Percentiles rank a stretch among this genome's conserved stretches.
Evolutionary conservation across 30 jellyfish, hydroid and myxozoan species (phyloP).

Genomic region (Sanderia malayensis): DNA sequence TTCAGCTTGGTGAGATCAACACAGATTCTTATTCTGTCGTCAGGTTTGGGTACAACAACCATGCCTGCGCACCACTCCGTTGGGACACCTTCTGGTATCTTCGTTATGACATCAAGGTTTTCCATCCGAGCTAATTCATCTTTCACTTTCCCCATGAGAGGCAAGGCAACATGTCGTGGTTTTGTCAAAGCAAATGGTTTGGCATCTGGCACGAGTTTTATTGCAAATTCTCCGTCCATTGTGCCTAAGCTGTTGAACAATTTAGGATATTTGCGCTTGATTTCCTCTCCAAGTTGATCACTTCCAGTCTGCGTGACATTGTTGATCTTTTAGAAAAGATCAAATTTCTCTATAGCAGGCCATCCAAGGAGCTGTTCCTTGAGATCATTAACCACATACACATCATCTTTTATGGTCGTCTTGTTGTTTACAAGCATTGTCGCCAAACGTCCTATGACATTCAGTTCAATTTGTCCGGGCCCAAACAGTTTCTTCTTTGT

Average conservation of each 20-base stretch:
- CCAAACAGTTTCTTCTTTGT: too few species aligned
- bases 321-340: not conserved
- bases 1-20: slow-evolving; percentile 60
- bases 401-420: not conserved
- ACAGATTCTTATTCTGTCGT: slow-evolving; percentile 30
- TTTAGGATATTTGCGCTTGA: not conserved
- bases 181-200: slow-evolving; percentile 37
- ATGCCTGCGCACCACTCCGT: slow-evolving; percentile 69
- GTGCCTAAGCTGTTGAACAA: slow-evolving; percentile 41
- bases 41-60: slow-evolving; percentile 59
- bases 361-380: not conserved
- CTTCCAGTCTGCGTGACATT: not conserved
- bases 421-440: too few species aligned
- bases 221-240: slow-evolving; percentile 36
- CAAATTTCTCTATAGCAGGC: not conserved
- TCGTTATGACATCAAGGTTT: slow-evolving; percentile 38
- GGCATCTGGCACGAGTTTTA: slow-evolving; percentile 24
- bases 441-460: too few species aligned
- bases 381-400: not conserved
- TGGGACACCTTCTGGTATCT: too few species aligned
- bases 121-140: slow-evolving; percentile 49
- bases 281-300: not conserved
- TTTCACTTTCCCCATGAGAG: slow-evolving; percentile 13
- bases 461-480: too few species aligned
- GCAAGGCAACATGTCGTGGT: too few species aligned